Evolutionary conservation across 2,113 vertebrate species (phyloP), one percentile per base, ranked within the genome.

Genomic region (Spilogale gracilis): DNA sequence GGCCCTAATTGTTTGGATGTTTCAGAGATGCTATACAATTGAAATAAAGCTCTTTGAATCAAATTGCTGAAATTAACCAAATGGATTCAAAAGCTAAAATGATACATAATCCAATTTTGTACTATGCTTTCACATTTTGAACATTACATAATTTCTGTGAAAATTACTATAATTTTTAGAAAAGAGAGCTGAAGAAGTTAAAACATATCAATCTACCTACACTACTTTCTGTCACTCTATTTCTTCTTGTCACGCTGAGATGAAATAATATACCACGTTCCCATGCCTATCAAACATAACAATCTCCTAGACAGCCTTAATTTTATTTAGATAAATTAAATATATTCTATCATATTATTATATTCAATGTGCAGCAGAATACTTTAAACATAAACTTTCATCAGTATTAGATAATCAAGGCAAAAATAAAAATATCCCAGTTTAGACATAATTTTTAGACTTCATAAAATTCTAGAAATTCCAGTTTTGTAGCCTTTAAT

Each of bases 31-130:
- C 56, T 52, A 80, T 48, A 79, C 79, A 91, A 92, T 32, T 74
- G 7, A 84, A 67, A 65, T 63, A 61, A 52, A 79, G 3, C 60
- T 73, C 87, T n/a, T 65, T 80, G 61, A 88, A 93, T 48, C 3
- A 73, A 63, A 88, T 65, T 73, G 60, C 56, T 89, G 43, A 85
- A 81, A 89, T 94, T 38, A 94, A 76, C 20, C 23, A 86, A 95
- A 69, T 60, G n/a, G 1, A 91, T 38, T 69, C 58, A 56, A 82
- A 84, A 43, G 10, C 6, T 50, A 85, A 89, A 93, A 11, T 14
- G 52, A 78, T 56, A 83, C 18, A 43, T 74, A 79, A 84, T 67
- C 89, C 27, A 17, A 8, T 73, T 81, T 71, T 89, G 11, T 16
- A 90, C 60, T 67, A 80, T 32, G 32, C 25, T 76, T 81, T 90